Evolutionary conservation across 2,113 vertebrate genomes (phyloP), one percentile per base, ranked within the genome.

Genomic region (Carassius auratus): DNA sequence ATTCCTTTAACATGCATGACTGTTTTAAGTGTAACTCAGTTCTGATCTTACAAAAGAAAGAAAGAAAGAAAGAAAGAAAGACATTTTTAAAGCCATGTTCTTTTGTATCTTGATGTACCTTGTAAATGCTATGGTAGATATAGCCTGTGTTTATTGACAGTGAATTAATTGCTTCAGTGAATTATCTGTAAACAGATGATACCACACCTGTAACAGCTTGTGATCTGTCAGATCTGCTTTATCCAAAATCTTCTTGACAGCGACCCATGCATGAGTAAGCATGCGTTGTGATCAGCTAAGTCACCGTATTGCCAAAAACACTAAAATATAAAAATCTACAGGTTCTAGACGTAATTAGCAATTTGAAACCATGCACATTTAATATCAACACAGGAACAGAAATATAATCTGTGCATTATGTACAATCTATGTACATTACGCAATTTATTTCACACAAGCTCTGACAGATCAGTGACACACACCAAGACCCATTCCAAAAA

Each of bases 141-240:
- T 30, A 6, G 13, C 33, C 42, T 64, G 33, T 64, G n/a, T 66
- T 48, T 66, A 50, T 15, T 19, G 45, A 66, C n/a, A 66, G 61
- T 19, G n/a, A 66, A 81, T 80, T 26, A 62, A 62, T 62, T 45
- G 59, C 19, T 48, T 66, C 26, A 33, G 15, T 66, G n/a, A 81
- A 50, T 64, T 81, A 45, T 15, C 42, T 26, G 61, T 64, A 42
- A 81, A 81, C 50, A 77, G 75, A 77, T 33, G 50, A 79, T 45
- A 42, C 17, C 75, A 77, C 50, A 36, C 52, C 52, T 77, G 17
- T 13, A 80, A 45, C 78, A 66, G 48, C 59, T 80, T 78, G 4
- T 52, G 26, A 85, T 48, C 83, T 74, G 64, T 84, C n/a, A 64
- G 36, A 74, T 15, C 9, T 8, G n/a, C 19, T 15, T 14, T 59